Conservation (phyloP, 2,888 invertebrate genomes). For the Maniola hyperantus region DNA sequence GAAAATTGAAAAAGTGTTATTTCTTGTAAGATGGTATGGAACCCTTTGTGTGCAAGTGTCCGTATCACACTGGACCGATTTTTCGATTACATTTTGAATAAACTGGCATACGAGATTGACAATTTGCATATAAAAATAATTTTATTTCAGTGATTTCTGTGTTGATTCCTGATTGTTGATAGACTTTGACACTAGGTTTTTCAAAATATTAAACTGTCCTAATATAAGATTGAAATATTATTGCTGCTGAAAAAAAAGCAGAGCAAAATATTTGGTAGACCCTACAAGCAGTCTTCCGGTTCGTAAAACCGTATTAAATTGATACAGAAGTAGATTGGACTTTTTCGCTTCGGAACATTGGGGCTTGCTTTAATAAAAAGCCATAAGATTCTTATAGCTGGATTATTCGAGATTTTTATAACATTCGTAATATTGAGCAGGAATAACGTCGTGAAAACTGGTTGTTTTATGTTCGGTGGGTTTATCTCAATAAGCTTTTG, state of each 20-base stretch:
- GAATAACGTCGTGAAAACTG: conserved; percentile 10
- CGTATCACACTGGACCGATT: no score
- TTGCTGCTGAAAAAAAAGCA: not conserved
- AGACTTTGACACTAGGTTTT: no score
- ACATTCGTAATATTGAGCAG: conserved; percentile 1
- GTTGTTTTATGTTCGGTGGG: conserved; percentile 8
- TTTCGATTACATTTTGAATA: no score
- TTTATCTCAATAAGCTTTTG: not conserved
- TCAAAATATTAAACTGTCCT: no score
- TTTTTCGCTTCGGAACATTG: conserved; percentile 18
- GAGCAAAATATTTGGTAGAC: not conserved
- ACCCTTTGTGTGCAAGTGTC: no score
- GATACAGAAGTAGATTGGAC: conserved; percentile 22
- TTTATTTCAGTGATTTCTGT: not conserved
- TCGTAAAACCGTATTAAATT: conserved; percentile 17
- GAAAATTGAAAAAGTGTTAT: no score
- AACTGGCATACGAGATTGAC: no score
- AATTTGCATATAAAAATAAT: not conserved
- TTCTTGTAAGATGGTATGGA: no score
- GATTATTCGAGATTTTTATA: conserved; percentile 17
- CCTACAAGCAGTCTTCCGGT: conserved; percentile 13
- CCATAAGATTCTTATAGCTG: conserved; percentile 15
- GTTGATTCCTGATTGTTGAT: no score
- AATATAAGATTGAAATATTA: not conserved
- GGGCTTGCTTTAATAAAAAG: conserved; percentile 13